phyloP scores from a whole-genome alignment of 1,140 invertebrate species.

The Drosophila nikananu region DNA sequence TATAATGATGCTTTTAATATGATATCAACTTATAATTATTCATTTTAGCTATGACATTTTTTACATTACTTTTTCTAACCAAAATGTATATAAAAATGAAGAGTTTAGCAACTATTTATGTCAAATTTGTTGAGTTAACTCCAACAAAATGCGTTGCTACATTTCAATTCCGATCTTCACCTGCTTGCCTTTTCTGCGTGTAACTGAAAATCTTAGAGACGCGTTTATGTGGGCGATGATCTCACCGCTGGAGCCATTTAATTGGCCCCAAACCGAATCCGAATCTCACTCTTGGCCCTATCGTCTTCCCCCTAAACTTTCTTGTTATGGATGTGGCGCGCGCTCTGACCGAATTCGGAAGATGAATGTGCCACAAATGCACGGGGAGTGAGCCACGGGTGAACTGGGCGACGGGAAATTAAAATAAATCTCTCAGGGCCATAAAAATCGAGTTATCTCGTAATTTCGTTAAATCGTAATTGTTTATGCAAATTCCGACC shows the following conservation, averaged over 20 bases:
- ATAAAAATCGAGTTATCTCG: constrained; percentile 46
- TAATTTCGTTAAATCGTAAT: constrained; percentile 55
- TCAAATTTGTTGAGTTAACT: neutral
- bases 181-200: constrained; percentile 3
- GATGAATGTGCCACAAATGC: constrained; percentile 76
- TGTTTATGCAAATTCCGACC: constrained; percentile 51
- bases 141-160: neutral
- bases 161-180: neutral
- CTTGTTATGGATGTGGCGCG: constrained; percentile 56
- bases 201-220: constrained; percentile 36
- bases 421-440: constrained; percentile 48
- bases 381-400: constrained; percentile 11
- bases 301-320: constrained; percentile 34
- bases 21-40: neutral
- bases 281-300: constrained; percentile 48
- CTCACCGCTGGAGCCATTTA: constrained; percentile 69
- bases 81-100: neutral
- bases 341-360: constrained; percentile 76
- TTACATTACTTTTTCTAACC: neutral
- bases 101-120: neutral
- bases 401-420: constrained; percentile 28
- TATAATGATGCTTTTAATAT: neutral
- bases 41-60: no score
- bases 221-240: constrained; percentile 75
- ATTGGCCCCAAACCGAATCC: constrained; percentile 63